Base-by-base conservation (phyloP, 2,888 invertebrate species). In the Stenodera caucasica region DNA sequence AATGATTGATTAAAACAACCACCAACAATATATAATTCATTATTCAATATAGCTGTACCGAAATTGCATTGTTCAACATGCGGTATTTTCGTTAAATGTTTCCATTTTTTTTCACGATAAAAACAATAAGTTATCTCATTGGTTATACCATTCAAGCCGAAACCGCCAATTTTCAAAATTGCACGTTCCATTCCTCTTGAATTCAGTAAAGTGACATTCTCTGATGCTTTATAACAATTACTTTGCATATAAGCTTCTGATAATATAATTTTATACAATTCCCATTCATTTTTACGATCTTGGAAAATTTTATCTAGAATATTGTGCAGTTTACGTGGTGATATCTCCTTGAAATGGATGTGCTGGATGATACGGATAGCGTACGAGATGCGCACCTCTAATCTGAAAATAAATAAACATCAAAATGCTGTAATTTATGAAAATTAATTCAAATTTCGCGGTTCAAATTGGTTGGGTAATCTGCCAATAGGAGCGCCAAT, bases 21-120 rank as follows among this genome's bases (percentile, higher is more conserved):
- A 12, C 90, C 90, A 12, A 89, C 85, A 3, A 90, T 84, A 71
- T 86, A 90, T 12, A 90, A 80, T 70, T 87, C 85, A 72, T 90
- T 90, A 63, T 87, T 84, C 9, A 88, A 78, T 0, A 89, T 88
- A 7, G 87, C 85, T 7, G 87, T 85, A 1, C 90, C 90, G 77
- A 88, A 90, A 75, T 89, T 89, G 75, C 88, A 89, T 75, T 90
- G 89, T 70, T 89, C 88, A 6, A 90, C 86, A 71, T 90, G 89
- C 0, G 90, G 90, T 68, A 90, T 89, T 40, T 84, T 83, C 2
- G 90, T 88, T 29, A 90, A 75, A 67, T 84, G 83, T 67, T 85
- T 83, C 88, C 89, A 88, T 72, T 84, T 84, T 8, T 84, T 82
- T 57, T 82, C 80, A 51, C 83, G 82, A 0, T 84, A 82, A 60